Conservation (phyloP, 2,888 invertebrate species). For the Biston stratarius region DNA sequence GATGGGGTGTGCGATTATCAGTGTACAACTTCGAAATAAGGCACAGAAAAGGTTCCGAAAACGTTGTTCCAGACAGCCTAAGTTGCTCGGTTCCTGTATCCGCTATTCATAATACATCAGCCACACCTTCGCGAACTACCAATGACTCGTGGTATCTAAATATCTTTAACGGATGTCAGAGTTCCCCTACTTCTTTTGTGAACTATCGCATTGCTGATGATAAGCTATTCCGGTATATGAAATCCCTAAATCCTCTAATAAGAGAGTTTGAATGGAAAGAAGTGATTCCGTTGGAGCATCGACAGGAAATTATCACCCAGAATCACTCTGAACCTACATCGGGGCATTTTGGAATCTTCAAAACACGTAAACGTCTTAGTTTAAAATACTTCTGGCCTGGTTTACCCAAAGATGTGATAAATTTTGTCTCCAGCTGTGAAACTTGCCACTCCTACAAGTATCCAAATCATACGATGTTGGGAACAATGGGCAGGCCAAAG, state of each 20-base stretch:
- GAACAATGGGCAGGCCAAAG: not conserved
- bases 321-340: not conserved
- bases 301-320: not conserved
- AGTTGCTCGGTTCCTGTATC: not conserved
- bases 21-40: not conserved
- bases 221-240: not conserved
- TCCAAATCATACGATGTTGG: not conserved
- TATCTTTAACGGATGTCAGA: not conserved
- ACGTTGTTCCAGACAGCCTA: not conserved
- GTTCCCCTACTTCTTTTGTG: not conserved
- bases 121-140: not conserved
- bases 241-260: not conserved
- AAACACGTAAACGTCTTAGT: not conserved
- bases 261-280: slow-evolving; percentile 2
- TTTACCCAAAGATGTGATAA: not conserved
- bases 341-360: not conserved
- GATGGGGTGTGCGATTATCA: not conserved
- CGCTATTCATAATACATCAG: not conserved
- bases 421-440: not conserved
- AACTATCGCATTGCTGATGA: not conserved
- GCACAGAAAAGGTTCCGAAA: not conserved
- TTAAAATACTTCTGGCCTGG: not conserved
- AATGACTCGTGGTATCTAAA: not conserved
- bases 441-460: not conserved
- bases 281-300: not conserved